Conservation (phyloP, 1,140 invertebrate species). For the Capitella teleta region DNA sequence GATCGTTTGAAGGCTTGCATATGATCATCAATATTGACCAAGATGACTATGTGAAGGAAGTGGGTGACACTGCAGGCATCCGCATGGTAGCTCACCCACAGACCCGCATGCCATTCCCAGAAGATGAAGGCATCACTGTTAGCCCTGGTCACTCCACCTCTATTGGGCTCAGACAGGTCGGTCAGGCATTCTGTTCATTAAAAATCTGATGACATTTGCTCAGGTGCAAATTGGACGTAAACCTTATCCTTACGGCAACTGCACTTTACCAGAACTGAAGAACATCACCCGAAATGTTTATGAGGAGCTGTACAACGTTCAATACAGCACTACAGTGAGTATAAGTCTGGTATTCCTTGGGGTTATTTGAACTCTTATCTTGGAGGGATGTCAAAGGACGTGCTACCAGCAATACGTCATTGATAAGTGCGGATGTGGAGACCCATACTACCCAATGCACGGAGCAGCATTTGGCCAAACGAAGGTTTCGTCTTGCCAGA, state of each 20-base stretch:
- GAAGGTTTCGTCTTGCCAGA: neutral
- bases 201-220: too few species aligned
- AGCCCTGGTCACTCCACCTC: slow-evolving; percentile 31
- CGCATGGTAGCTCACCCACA: slow-evolving; percentile 34
- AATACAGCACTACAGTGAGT: slow-evolving; percentile 5
- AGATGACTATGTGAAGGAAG: slow-evolving; percentile 1
- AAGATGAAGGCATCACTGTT: slow-evolving; percentile 38
- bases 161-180: slow-evolving; percentile 28
- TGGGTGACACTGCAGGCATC: slow-evolving; percentile 22
- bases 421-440: slow-evolving; percentile 1
- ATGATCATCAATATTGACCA: slow-evolving; percentile 8
- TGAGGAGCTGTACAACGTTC: slow-evolving; percentile 5
- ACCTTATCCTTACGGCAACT: slow-evolving; percentile 6
- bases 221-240: slow-evolving; percentile 1
- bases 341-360: too few species aligned
- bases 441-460: slow-evolving; percentile 2
- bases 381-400: slow-evolving; percentile 3
- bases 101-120: slow-evolving; percentile 32
- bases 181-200: neutral
- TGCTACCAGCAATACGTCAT: slow-evolving; percentile 11
- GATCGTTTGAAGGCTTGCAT: neutral
- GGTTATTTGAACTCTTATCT: too few species aligned
- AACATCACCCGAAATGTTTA: slow-evolving; percentile 5
- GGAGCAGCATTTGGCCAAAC: slow-evolving; percentile 2
- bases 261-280: neutral